Evolutionary conservation across 2,888 invertebrate species (phyloP), one percentile per base, ranked within the genome.

Genomic region (Drosophila imparisetae): DNA sequence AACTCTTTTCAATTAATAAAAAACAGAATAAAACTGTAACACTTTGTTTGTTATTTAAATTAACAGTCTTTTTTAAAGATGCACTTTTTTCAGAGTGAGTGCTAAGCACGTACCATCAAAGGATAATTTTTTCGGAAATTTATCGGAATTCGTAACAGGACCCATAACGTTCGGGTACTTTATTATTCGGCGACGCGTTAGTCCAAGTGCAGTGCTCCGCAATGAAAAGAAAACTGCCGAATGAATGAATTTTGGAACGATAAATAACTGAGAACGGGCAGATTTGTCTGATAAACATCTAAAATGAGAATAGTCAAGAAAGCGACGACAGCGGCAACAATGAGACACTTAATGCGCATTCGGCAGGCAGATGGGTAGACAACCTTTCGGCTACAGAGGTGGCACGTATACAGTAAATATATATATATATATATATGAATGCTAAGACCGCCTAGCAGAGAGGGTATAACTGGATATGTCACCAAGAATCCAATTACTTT

Each of bases 231-330:
- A 87, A 90, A 87, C 87, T 87, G 85, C 68, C 75, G 70, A 80
- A 83, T 78, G 70, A 58, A 42, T 55, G 61, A 77, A 75, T 81
- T 84, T 84, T 76, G 75, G 63, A 72, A 87, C 72, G 90, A 86
- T 89, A 90, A 90, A 81, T 86, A 90, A 74, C 75, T 71, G 60
- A 57, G 63, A 55, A 53, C 58, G 68, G 50, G 29, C 70, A 79
- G 78, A 84, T 84, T 78, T 78, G 72, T 81, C 77, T 81, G 86
- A 86, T 89, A 90, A 86, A 89, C 68, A 86, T 72, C 78, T 73
- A 81, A 90, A 85, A 90, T 90, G 73, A 78, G 73, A 90, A 87
- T 63, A 87, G 88, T 89, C 77, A 89, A 86, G 88, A 89, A 83
- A 77, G 81, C 75, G 83, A 79, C 57, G 81, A 90, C 71, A 60